Base-by-base conservation (phyloP, 2,888 invertebrate species). In the Trichogramma dendrolimi region DNA sequence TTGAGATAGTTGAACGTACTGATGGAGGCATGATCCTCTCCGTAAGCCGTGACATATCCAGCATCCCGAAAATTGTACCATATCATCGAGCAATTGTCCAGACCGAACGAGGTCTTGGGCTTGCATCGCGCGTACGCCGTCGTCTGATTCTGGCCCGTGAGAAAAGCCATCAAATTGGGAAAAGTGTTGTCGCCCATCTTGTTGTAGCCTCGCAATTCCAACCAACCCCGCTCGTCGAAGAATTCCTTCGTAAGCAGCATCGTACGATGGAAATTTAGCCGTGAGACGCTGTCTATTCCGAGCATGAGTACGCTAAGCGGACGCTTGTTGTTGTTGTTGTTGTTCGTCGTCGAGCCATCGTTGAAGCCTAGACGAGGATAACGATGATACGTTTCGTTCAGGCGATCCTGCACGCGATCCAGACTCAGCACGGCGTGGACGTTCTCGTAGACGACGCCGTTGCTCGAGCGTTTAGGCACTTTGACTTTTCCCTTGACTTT, bases 111-210 rank as follows among this genome's bases (percentile, higher is more conserved):
- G 1, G 67, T 64, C 41, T 81, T 83, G 10, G 85, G 83, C 41
- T 81, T 77, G 67, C 84, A 84, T 53, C 81, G 75, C 1, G 76
- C 70, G 54, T 84, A 80, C 10, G 86, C 80, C 11, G 81, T 71
- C 0, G 75, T 69, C 43, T 79, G 75, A 64, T 81, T 85, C 66
- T 84, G 82, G 1, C 94, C 95, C 0, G 90, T 87, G 10, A 91
- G 81, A 51, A 90, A 83, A 0, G 94, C 92, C 84, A 94, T 89
- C 55, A 96, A 79, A 79, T 96, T 96, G 0, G 95, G 93, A 73
- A 91, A 92, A 0, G 94, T 95, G 72, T 95, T 95, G 73, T 94
- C 94, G 6, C 87, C 92, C 65, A 91, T 85, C 85, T 92, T 85
- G 67, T 84, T 84, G 76, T 91, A 93, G 1, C 91, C 94, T 68